Conservation (phyloP, 2,113 vertebrate genomes). For the Octodon degus region DNA sequence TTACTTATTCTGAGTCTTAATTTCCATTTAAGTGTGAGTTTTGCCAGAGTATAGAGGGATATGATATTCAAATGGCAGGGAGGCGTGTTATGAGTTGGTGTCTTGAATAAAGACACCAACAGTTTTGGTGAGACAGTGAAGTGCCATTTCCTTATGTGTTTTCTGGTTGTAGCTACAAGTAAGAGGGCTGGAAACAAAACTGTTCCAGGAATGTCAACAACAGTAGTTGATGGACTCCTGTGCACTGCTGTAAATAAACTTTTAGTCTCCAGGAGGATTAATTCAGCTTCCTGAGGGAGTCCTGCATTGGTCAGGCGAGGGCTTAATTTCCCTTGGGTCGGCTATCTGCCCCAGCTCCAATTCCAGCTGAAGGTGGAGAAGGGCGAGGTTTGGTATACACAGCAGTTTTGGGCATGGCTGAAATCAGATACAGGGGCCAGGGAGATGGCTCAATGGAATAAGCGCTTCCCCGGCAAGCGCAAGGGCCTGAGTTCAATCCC, state of each 20-base stretch:
- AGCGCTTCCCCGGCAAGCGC: too few relatives aligned
- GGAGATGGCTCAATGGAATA: too few relatives aligned
- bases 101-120: constrained; percentile 16
- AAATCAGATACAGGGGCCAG: not conserved
- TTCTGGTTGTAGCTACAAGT: constrained; percentile 18
- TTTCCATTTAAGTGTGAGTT: constrained; percentile 55
- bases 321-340: constrained; percentile 40
- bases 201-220: not conserved
- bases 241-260: constrained; percentile 30
- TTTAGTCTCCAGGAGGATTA: constrained; percentile 17
- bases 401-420: not conserved
- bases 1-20: constrained; percentile 42
- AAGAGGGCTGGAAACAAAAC: not conserved
- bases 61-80: constrained; percentile 15
- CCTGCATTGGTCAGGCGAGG: constrained; percentile 34
- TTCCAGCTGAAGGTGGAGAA: constrained; percentile 1
- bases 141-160: not conserved
- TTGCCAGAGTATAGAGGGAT: constrained; percentile 2
- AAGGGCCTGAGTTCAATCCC: too few relatives aligned
- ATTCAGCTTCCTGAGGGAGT: constrained; percentile 47
- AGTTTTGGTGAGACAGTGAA: constrained; percentile 10
- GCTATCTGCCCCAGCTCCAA: constrained; percentile 3
- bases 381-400: constrained; percentile 39
- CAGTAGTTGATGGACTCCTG: not conserved
- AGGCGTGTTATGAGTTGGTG: not conserved